Conservation (phyloP, 2,888 invertebrate species). For the Nemoura dubitans region DNA sequence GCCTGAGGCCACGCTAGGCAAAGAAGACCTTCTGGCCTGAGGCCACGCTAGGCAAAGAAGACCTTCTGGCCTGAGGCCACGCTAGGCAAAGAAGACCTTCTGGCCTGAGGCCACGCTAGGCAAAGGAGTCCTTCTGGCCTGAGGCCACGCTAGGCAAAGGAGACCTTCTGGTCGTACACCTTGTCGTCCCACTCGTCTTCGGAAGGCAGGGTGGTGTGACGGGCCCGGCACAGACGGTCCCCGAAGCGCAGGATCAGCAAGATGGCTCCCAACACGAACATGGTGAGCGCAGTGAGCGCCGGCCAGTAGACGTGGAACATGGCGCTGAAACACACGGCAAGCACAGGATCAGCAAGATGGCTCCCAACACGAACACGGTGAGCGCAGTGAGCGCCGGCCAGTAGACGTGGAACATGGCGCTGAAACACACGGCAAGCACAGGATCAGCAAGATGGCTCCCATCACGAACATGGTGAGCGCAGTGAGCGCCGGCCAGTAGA, state of each 20-base stretch:
- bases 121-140: no score
- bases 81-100: no score
- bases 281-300: conserved; percentile 74
- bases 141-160: conserved; percentile 61
- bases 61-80: no score
- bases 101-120: no score
- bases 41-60: no score
- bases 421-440: conserved; percentile 68
- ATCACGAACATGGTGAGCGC: conserved; percentile 75
- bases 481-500: conserved; percentile 81
- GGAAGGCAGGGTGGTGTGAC: conserved; percentile 67
- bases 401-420: conserved; percentile 73
- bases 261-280: conserved; percentile 76
- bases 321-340: conserved; percentile 59
- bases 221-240: conserved; percentile 73
- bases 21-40: no score
- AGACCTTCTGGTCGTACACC: conserved; percentile 72
- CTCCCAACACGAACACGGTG: conserved; percentile 73
- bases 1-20: no score
- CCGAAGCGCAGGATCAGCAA: conserved; percentile 80
- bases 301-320: conserved; percentile 84
- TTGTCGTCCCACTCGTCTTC: conserved; percentile 74
- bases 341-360: conserved; percentile 79
- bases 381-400: conserved; percentile 81
- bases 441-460: conserved; percentile 76